Base-by-base conservation (phyloP, 2,797 vertebrate genomes). In the Takifugu rubripes region DNA sequence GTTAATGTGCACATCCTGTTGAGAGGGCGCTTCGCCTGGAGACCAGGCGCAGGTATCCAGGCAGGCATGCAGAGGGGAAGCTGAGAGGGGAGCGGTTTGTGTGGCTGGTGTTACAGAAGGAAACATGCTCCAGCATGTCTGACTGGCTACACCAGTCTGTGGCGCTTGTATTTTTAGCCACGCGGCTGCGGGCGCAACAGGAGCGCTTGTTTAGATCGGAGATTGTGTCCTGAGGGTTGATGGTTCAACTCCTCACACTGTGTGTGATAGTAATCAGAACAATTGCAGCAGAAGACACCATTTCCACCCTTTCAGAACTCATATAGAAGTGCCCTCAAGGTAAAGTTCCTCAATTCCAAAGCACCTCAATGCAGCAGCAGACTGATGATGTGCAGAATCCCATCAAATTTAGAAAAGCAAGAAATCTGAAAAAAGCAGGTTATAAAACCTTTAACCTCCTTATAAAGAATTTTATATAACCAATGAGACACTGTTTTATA, bases 1-100 rank as follows among this genome's bases (percentile, higher is more conserved):
- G 12, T 48, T 78, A 75, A 72, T 62, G 65, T 44, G n/a, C 27
- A 77, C 65, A 63, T 79, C 78, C 76, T 81, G 81, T 71, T 64
- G 77, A 71, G 71, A 74, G 26, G 59, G 40, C 3, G 54, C 66
- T 75, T 81, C 63, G 31, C 65, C 63, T 68, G 70, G 66, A 79
- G 72, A 82, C 72, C 54, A 78, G 63, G 49, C 12, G 60, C 42
- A 55, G 56, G 70, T 44, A 43, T 67, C 62, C 42, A 44, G 47
- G 74, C 66, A 56, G 75, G 73, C 70, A 73, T 29, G 66, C 53
- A 26, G 52, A 61, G 44, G 40, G 59, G 57, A 42, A 27, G 59
- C 29, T 16, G 46, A 50, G 56, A 25, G 59, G 52, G n/a, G 54
- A 56, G 26, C 24, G 71, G 63, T 76, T 66, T 72, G 49, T 64